Evolutionary conservation across 2,113 vertebrate genomes (phyloP).

Genomic region (Elephantulus edwardii): DNA sequence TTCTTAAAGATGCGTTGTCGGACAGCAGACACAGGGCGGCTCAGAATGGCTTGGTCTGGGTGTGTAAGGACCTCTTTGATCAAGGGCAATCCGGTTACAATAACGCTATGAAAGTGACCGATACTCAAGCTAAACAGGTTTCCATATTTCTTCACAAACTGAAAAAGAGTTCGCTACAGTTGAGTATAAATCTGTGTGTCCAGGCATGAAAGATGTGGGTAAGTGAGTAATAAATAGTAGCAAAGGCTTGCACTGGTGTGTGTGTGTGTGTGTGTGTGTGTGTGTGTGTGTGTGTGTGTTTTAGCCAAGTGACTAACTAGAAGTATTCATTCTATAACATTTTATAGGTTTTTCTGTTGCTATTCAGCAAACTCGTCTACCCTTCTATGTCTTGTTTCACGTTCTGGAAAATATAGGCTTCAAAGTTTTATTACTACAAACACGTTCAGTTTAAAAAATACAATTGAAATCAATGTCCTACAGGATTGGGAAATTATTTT

Average conservation of each 20-base stretch:
- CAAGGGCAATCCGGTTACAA: conserved; percentile 83
- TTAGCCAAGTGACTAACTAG: background rate
- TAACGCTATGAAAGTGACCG: conserved; percentile 75
- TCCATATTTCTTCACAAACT: conserved; percentile 87
- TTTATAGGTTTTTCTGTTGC: background rate
- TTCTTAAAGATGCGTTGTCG: conserved; percentile 77
- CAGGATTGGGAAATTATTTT: fast-evolving
- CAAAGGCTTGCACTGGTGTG: background rate
- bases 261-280: too few species aligned
- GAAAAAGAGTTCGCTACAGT: conserved; percentile 41
- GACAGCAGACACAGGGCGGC: conserved; percentile 80
- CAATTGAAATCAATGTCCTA: background rate
- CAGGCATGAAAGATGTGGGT: background rate
- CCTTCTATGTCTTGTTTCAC: too few species aligned
- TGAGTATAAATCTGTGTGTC: background rate
- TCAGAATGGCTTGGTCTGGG: conserved; percentile 85
- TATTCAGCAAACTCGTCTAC: background rate
- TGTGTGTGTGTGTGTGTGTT: too few species aligned
- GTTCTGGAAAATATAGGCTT: too few species aligned
- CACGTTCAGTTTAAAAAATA: too few species aligned
- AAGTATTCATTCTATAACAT: background rate
- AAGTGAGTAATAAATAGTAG: too few species aligned
- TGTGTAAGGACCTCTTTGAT: conserved; percentile 89
- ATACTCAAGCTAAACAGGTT: conserved; percentile 80
- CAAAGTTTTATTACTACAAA: too few species aligned